phyloP scores from a whole-genome alignment of 2,113 vertebrate species.

The Oryctolagus cuniculus region mOryCun1.1 NC_091435.1:123275001-123275500 shows the following conservation, averaged over 20 bases:
- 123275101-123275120: not conserved
- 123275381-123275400: not conserved
- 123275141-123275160: not conserved
- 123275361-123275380: not conserved
- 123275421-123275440: not conserved
- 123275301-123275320: not conserved
- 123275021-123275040: too few relatives aligned
- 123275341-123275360: not conserved
- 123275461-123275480: not conserved
- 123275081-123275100: too few relatives aligned
- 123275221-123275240: not conserved
- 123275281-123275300: not conserved
- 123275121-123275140: not conserved
- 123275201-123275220: not conserved
- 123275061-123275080: too few relatives aligned
- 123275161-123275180: not conserved
- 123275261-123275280: not conserved
- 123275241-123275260: not conserved
- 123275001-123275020: too few relatives aligned
- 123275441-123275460: not conserved
- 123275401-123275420: not conserved
- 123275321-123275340: not conserved
- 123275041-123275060: too few relatives aligned
- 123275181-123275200: not conserved
- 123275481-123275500: constrained; percentile 1